A percentile compares a stretch with the other conserved stretches of the same genome.
Conservation (phyloP, 2,888 invertebrate species). For the Pristionchus japonicus region DNA sequence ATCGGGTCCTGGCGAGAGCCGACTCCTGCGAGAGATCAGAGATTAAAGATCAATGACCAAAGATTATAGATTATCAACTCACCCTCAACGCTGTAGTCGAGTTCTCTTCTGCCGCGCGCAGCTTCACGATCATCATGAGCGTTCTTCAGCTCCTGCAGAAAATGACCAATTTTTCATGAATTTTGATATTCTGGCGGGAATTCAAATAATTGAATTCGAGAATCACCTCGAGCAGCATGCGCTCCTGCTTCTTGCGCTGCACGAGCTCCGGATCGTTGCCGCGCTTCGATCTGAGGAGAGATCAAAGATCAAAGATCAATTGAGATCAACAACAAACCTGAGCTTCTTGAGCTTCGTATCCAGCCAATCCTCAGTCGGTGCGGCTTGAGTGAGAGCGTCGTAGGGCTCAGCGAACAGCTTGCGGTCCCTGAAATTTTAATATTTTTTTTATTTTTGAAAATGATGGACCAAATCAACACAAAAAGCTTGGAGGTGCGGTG, state of each 20-base stretch:
- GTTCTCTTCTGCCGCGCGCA: conserved; percentile 34
- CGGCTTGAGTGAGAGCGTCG: conserved; percentile 53
- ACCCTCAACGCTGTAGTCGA: conserved; percentile 35
- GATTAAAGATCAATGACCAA: conserved; percentile 7
- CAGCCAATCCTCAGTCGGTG: conserved; percentile 72
- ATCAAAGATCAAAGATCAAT: not conserved
- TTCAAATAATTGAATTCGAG: not conserved
- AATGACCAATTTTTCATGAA: not conserved
- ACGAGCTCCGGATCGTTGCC: conserved; percentile 48
- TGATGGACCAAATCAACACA: not conserved
- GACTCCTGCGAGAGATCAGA: conserved; percentile 31
- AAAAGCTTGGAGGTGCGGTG: not conserved
- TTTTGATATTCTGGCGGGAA: not conserved
- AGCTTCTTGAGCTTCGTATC: conserved; percentile 63
- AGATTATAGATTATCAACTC: not conserved
- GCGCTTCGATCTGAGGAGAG: conserved; percentile 45
- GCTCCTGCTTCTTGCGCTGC: conserved; percentile 74
- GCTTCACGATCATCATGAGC: conserved; percentile 52
- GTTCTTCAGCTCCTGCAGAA: conserved; percentile 66
- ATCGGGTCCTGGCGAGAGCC: conserved; percentile 39
- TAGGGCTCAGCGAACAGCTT: conserved; percentile 49
- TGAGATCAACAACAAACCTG: not conserved
- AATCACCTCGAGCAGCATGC: conserved; percentile 74
- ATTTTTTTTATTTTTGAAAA: not conserved
- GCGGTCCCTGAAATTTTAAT: conserved; percentile 50